phyloP scores from a whole-genome alignment of 2,888 invertebrate genomes.

The Drosophila niveifrons region DNA sequence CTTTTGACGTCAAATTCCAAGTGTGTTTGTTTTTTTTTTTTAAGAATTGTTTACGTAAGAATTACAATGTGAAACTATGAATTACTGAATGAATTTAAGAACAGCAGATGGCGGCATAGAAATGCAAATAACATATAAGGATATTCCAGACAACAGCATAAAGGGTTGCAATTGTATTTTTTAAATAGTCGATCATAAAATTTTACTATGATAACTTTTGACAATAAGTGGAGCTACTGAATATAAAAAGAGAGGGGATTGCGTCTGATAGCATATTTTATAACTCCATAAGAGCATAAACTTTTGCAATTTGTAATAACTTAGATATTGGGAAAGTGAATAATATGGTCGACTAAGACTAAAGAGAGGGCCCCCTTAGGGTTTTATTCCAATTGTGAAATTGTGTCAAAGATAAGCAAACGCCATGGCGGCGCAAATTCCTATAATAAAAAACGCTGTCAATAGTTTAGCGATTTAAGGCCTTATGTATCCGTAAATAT shows the following conservation, averaged over 20 bases:
- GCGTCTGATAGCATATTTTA: conserved; percentile 3
- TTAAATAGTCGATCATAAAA: neutral
- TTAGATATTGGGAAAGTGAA: conserved; percentile 10
- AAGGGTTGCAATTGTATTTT: neutral
- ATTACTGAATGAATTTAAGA: conserved; percentile 28
- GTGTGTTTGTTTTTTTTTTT: conserved; percentile 24
- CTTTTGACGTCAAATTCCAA: conserved; percentile 43
- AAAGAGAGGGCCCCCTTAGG: conserved; percentile 4
- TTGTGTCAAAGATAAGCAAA: conserved; percentile 70
- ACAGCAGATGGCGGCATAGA: conserved; percentile 45
- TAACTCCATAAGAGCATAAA: conserved; percentile 20
- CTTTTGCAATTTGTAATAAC: conserved; percentile 21
- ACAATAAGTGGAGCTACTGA: conserved; percentile 26
- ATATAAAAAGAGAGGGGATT: conserved; percentile 10
- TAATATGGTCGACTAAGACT: conserved; percentile 19
- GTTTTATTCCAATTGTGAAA: conserved; percentile 39
- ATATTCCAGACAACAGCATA: neutral
- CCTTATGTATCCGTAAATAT: conserved; percentile 47
- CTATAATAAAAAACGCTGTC: conserved; percentile 54
- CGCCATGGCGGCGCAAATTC: conserved; percentile 43
- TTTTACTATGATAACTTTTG: conserved; percentile 13
- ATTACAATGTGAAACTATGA: conserved; percentile 34
- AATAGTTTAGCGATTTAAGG: conserved; percentile 67
- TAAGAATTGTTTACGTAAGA: conserved; percentile 40
- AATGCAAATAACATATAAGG: neutral